These are phyloP conservation scores for Fabriciana adippe DNA, from an alignment of 2,888 invertebrate genomes.

Conservation along the genomic window DNA sequence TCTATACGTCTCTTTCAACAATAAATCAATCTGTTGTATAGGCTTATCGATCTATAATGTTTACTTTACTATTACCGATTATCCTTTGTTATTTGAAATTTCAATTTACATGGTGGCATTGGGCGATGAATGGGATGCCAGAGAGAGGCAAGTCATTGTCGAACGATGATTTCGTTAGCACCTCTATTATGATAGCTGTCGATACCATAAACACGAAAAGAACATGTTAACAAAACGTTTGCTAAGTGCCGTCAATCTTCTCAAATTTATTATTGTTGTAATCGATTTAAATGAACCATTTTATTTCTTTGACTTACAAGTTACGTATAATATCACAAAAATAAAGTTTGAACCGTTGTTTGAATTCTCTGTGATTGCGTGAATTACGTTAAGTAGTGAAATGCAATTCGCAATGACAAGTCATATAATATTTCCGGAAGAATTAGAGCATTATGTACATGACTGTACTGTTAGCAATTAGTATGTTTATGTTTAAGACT, in stretches of 20 bases:
- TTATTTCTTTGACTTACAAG: neutral
- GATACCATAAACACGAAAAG: constrained; percentile 36
- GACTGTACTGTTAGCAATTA: too few relatives aligned
- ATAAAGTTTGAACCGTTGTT: too few relatives aligned
- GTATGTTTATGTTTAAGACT: too few relatives aligned
- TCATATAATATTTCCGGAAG: too few relatives aligned
- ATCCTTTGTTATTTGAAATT: constrained; percentile 50
- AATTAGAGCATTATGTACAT: too few relatives aligned
- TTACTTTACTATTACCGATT: constrained; percentile 42
- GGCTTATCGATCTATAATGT: constrained; percentile 35
- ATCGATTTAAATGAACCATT: neutral
- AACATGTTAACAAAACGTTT: constrained; percentile 19
- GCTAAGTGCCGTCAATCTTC: constrained; percentile 4
- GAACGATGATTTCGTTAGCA: constrained; percentile 49
- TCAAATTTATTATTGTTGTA: constrained; percentile 11
- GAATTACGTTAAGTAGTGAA: too few relatives aligned
- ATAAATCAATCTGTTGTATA: constrained; percentile 36
- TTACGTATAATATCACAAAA: neutral
- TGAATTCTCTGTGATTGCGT: too few relatives aligned
- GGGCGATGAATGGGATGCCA: constrained; percentile 10
- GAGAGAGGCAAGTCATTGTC: constrained; percentile 42
- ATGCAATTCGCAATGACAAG: too few relatives aligned
- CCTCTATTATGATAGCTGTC: constrained; percentile 52
- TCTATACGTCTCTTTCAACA: constrained; percentile 19
- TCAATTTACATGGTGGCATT: constrained; percentile 44